Percentiles rank a stretch among this genome's conserved stretches.
phyloP scores from a whole-genome alignment of 2,113 vertebrate species.

The Rostratula benghalensis region DNA sequence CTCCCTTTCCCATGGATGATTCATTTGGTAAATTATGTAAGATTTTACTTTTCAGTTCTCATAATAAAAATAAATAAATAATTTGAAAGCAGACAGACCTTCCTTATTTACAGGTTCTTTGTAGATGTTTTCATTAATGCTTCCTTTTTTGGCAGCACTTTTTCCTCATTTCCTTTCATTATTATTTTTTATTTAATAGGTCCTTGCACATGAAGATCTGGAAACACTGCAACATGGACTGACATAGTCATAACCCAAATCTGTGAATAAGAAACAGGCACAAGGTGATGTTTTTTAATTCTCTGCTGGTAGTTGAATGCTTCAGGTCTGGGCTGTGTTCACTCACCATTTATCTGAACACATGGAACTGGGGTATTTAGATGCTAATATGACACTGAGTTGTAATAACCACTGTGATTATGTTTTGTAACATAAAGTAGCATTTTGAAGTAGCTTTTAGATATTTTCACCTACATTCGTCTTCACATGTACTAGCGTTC shows the following conservation, averaged over 20 bases:
- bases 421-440: neutral
- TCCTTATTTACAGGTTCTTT: neutral
- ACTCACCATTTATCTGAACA: neutral
- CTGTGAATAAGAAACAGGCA: neutral
- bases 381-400: neutral
- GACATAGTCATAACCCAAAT: neutral
- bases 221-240: neutral
- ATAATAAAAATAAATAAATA: neutral
- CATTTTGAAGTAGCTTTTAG: neutral
- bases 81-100: neutral
- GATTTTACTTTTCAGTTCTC: neutral
- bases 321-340: neutral
- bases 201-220: conserved; percentile 1
- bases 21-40: neutral
- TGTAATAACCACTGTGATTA: neutral
- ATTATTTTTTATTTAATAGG: neutral
- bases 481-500: neutral
- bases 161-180: neutral
- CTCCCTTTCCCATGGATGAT: neutral
- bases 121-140: neutral
- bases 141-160: neutral
- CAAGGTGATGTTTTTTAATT: neutral
- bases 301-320: neutral
- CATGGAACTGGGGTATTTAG: neutral
- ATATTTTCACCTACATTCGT: neutral